Conservation (phyloP, 2,888 invertebrate genomes). For the Polymixis flavicincta region DNA sequence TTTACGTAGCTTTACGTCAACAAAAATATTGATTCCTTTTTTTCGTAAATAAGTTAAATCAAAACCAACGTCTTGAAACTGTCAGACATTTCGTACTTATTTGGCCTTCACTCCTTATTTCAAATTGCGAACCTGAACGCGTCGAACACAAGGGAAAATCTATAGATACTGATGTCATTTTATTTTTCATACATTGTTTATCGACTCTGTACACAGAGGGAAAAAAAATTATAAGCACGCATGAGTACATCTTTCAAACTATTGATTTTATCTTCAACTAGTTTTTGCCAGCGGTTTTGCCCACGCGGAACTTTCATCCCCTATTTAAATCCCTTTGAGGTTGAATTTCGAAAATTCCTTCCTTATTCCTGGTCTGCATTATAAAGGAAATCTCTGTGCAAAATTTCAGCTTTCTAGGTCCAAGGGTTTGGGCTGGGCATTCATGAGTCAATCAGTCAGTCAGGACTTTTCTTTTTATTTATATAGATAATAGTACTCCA, state of each 20-base stretch:
- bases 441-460: too few species aligned
- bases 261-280: background rate
- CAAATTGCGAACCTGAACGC: background rate
- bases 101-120: background rate
- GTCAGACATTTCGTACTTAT: constrained; percentile 4
- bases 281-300: too few species aligned
- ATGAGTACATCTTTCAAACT: background rate
- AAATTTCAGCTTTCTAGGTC: too few species aligned
- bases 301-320: too few species aligned
- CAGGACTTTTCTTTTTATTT: too few species aligned
- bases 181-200: background rate
- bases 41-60: constrained; percentile 9
- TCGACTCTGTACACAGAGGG: background rate
- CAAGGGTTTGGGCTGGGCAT: too few species aligned
- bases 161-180: background rate
- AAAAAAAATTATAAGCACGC: background rate
- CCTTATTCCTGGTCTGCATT: too few species aligned
- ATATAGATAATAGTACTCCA: too few species aligned
- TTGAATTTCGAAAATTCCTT: too few species aligned
- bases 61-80: background rate
- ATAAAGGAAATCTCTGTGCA: too few species aligned
- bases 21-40: constrained; percentile 17
- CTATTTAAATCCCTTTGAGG: too few species aligned
- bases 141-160: background rate
- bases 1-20: constrained; percentile 32